Conservation (phyloP, 1,140 invertebrate genomes). For the Drosophila pallidifrons region DNA sequence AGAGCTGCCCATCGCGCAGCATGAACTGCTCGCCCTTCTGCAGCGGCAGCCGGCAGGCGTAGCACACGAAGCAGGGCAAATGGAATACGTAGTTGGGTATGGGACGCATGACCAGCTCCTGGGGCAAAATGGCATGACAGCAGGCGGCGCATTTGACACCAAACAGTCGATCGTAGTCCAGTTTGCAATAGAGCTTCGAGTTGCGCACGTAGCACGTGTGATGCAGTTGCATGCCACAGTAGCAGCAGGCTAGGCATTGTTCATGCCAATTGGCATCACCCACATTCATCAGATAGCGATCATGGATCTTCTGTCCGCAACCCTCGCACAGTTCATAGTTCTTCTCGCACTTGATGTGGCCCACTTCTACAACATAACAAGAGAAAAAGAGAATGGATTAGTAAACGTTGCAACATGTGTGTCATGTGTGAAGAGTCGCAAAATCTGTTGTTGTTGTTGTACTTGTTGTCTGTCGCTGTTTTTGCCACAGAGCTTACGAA, state of each 20-base stretch:
- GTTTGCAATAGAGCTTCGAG: constrained; percentile 97
- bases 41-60: constrained; percentile 95
- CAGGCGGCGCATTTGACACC: constrained; percentile 97
- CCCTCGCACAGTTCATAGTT: constrained; percentile 93
- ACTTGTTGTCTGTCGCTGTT: not conserved
- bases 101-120: constrained; percentile 97
- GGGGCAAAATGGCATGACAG: constrained; percentile 93
- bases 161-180: constrained; percentile 97
- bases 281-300: constrained; percentile 96
- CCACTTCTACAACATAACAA: constrained; percentile 65
- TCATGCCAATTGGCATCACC: constrained; percentile 97
- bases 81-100: constrained; percentile 93
- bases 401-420: constrained; percentile 65
- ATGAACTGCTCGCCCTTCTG: constrained; percentile 98
- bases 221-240: constrained; percentile 93
- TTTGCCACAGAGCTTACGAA: constrained; percentile 45
- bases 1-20: constrained; percentile 95
- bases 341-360: constrained; percentile 89
- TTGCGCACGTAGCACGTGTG: constrained; percentile 96
- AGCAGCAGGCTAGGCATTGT: constrained; percentile 95
- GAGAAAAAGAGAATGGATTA: not conserved
- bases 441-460: not conserved
- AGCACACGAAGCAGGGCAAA: constrained; percentile 95
- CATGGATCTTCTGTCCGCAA: constrained; percentile 96
- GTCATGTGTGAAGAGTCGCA: constrained; percentile 37